phyloP scores from a whole-genome alignment of 1,140 invertebrate species.

The Halictus rubicundus region DNA sequence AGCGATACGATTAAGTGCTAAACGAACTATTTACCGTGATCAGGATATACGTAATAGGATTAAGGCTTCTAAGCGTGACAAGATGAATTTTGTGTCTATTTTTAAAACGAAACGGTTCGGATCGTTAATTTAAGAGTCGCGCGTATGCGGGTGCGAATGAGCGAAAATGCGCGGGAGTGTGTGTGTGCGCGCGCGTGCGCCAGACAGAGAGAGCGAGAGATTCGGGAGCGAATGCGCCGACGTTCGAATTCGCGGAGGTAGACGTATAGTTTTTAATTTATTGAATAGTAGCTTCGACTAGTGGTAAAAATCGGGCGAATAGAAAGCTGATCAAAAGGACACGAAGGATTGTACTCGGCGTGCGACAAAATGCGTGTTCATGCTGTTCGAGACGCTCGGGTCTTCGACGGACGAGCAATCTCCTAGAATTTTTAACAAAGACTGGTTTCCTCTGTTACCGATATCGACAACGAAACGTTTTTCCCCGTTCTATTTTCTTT shows the following conservation, averaged over 20 bases:
- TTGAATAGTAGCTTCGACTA: conserved; percentile 60
- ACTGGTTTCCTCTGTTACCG: neutral
- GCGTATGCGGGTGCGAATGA: neutral
- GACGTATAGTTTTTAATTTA: conserved; percentile 67
- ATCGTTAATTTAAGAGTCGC: conserved; percentile 47
- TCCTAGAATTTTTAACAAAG: neutral
- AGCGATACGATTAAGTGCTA: conserved; percentile 47
- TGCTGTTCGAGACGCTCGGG: conserved; percentile 6
- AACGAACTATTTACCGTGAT: conserved; percentile 76
- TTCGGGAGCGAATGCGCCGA: conserved; percentile 11
- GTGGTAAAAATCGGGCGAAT: conserved; percentile 23
- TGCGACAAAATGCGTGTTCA: conserved; percentile 10
- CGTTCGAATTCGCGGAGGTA: conserved; percentile 39
- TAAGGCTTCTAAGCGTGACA: conserved; percentile 73
- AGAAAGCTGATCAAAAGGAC: conserved; percentile 16
- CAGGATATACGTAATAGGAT: conserved; percentile 80
- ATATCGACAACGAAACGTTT: neutral
- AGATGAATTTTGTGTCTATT: conserved; percentile 79
- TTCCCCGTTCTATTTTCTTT: neutral
- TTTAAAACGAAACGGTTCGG: conserved; percentile 72
- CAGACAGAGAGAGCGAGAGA: conserved; percentile 32
- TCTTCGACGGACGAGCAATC: neutral
- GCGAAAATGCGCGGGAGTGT: conserved; percentile 4
- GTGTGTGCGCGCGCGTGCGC: neutral
- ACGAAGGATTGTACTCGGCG: conserved; percentile 1